A percentile compares a stretch with the other conserved stretches of the same genome.
Evolutionary conservation across 1,140 invertebrate species (phyloP).

Genomic region (Protaetia brevitarsis): DNA sequence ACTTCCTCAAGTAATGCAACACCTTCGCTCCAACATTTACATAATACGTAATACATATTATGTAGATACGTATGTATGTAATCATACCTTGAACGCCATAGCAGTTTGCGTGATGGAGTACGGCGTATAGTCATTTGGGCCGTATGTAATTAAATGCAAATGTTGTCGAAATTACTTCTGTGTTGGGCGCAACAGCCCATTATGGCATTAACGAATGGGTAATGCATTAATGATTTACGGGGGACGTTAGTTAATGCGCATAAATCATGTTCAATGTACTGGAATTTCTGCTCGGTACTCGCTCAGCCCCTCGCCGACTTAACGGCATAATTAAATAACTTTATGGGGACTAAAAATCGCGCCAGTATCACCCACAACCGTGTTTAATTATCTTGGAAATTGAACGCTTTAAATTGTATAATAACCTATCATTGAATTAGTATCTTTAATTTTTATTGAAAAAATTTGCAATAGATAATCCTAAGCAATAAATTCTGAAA

Average conservation of each 20-base stretch:
- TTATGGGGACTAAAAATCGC: conserved; percentile 4
- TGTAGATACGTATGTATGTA: no score
- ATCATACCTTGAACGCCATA: no score
- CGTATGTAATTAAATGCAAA: conserved; percentile 5
- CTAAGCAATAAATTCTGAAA: no score
- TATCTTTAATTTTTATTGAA: no score
- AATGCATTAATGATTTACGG: conserved; percentile 12
- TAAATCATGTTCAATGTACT: conserved; percentile 17
- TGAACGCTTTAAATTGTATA: no score
- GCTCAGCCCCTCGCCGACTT: neutral
- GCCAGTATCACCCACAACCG: neutral
- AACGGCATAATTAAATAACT: conserved; percentile 13
- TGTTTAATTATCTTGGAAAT: conserved; percentile 1
- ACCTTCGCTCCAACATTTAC: no score
- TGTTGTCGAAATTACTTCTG: conserved; percentile 11
- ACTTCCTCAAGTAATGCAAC: no score
- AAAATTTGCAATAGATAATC: no score
- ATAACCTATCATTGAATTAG: no score
- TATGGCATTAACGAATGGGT: conserved; percentile 16
- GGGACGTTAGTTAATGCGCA: conserved; percentile 10
- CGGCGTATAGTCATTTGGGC: neutral
- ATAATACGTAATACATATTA: no score
- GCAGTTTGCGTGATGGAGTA: no score
- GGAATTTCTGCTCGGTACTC: neutral
- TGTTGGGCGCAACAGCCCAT: conserved; percentile 14